A percentile compares a stretch with the other conserved stretches of the same genome.
phyloP scores from a whole-genome alignment of 35 echinoderm and acorn worm genomes.

The Apostichopus parvimensis region DNA sequence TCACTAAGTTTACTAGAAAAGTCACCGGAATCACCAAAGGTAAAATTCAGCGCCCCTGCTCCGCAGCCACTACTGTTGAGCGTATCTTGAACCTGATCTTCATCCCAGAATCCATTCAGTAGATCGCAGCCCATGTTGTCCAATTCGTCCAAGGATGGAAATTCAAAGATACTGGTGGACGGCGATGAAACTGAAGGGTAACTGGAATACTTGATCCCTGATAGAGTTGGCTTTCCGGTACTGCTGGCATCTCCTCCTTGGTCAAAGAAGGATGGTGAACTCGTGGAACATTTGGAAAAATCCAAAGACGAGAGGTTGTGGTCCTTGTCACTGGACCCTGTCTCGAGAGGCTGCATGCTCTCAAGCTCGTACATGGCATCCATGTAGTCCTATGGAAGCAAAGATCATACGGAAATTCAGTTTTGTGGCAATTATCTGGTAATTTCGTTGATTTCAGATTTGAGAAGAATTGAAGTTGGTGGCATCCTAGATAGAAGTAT shows the following conservation, averaged over 20 bases:
- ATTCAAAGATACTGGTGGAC: conserved; percentile 70
- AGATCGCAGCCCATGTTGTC: conserved; percentile 64
- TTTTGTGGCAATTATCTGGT: no score
- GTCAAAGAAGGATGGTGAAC: conserved; percentile 74
- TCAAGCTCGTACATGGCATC: conserved; percentile 43
- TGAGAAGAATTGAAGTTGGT: no score
- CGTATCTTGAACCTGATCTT: conserved; percentile 69
- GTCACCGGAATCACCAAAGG: conserved; percentile 66
- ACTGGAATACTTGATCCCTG: conserved; percentile 37
- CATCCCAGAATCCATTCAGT: conserved; percentile 68
- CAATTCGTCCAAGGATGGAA: conserved; percentile 73
- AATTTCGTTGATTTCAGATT: no score
- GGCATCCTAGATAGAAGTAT: no score
- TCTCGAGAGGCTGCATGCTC: conserved; percentile 14
- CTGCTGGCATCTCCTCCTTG: neutral
- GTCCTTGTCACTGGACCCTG: conserved; percentile 45
- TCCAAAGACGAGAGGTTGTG: conserved; percentile 71
- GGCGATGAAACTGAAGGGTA: conserved; percentile 65
- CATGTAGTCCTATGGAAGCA: conserved; percentile 18
- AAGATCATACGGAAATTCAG: neutral
- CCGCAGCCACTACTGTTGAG: conserved; percentile 68
- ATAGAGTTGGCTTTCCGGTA: neutral
- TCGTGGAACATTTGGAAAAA: conserved; percentile 54
- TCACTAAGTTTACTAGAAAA: neutral
- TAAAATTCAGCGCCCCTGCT: conserved; percentile 53